phyloP scores from a whole-genome alignment of 2,797 vertebrate genomes.

The Taenioides sp. region DNA sequence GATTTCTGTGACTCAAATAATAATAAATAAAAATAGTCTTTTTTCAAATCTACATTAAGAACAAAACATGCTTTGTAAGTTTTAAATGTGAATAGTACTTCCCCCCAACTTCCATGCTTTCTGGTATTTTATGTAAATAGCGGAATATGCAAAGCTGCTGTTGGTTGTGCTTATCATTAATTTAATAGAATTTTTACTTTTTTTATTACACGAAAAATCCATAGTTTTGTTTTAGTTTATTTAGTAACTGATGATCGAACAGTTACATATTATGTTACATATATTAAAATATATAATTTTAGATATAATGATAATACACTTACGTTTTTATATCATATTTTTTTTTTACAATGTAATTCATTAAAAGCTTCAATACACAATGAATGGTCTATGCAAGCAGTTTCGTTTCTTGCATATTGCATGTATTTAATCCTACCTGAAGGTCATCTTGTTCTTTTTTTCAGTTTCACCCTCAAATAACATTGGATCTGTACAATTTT shows the following conservation, averaged over 20 bases:
- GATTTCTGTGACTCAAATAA: constrained; percentile 1
- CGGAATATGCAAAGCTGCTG: not conserved
- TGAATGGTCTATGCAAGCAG: not conserved
- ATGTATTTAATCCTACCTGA: not conserved
- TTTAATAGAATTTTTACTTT: not conserved
- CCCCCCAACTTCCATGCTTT: not conserved
- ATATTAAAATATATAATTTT: too few relatives aligned
- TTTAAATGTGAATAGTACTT: not conserved
- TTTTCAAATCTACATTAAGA: not conserved
- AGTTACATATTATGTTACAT: too few relatives aligned
- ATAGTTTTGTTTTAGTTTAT: not conserved
- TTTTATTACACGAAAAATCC: not conserved
- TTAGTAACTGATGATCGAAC: not conserved
- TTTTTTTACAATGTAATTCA: too few relatives aligned
- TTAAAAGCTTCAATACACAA: not conserved
- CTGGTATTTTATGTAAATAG: constrained; percentile 2
- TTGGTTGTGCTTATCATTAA: not conserved
- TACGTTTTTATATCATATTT: too few relatives aligned
- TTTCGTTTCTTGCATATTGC: not conserved
- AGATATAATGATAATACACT: too few relatives aligned
- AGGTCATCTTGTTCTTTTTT: constrained; percentile 1
- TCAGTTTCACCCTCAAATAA: constrained; percentile 4
- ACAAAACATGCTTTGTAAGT: not conserved
- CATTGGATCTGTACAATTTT: not conserved
- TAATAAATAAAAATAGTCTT: not conserved